Evolutionary conservation across 2,888 invertebrate species (phyloP), one percentile per base, ranked within the genome.

Genomic region (Teleiodes luculella): DNA sequence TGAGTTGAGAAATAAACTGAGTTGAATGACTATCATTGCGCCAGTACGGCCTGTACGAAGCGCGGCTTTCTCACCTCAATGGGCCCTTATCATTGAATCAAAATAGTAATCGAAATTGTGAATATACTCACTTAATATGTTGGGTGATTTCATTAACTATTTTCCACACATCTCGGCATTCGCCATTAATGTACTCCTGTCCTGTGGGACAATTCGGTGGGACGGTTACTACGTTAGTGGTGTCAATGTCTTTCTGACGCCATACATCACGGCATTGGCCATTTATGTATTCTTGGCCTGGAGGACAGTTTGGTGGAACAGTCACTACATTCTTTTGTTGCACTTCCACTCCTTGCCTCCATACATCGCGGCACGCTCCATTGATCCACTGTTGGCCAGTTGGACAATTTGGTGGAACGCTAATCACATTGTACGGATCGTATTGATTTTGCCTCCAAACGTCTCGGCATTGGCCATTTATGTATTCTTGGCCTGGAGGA

Each of bases 381-480:
- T 66, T 62, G 5, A 61, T 52, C 33, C 33, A 59, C 41, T 59
- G 41, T 52, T 64, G 62, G 8, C 60, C 59, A 10, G 10, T 18
- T 4, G 55, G 57, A 24, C 65, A 66, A 39, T 64, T 65, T 2
- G 56, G 37, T 16, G 62, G 65, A 2, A 64, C 67, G 10, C 61
- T 60, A 16, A 72, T 56, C 66, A 69, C 66, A 61, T 67, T 62
- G 60, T 59, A 51, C 20, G 59, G 43, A 49, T 39, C 49, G 46
- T 24, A 36, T 10, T 33, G 24, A 6, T 6, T 31, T 50, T 39
- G 56, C 37, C 33, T 47, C 76, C 72, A 74, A 13, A 73, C 55
- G 39, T 72, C 76, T 14, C 76, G 70, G 51, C 76, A 77, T 54
- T 64, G 61, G 1, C 72, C 75, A 53, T 75, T 71, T 13, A 76